phyloP scores from a whole-genome alignment of 2,888 invertebrate genomes.

The Drosophila anomalipes region DNA sequence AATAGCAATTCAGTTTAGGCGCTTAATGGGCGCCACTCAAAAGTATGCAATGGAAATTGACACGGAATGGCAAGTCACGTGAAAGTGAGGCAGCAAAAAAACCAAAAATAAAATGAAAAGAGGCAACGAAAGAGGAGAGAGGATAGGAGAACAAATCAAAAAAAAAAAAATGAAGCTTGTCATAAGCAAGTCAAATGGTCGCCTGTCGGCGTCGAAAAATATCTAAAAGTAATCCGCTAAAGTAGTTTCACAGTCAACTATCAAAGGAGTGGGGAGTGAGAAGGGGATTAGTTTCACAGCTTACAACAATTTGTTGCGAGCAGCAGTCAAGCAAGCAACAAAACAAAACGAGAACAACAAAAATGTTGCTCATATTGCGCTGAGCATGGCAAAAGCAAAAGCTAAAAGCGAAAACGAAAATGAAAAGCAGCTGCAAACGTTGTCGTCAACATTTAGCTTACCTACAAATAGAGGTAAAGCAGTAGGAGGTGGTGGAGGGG shows the following conservation, averaged over 20 bases:
- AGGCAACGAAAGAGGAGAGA: neutral
- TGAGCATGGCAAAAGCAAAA: slow-evolving; percentile 32
- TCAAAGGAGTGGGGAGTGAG: neutral
- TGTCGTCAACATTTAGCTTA: slow-evolving; percentile 78
- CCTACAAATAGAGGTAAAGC: slow-evolving; percentile 24
- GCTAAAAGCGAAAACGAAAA: slow-evolving; percentile 41
- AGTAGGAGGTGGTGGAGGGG: neutral
- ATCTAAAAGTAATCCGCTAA: slow-evolving; percentile 76
- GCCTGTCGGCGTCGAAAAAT: slow-evolving; percentile 46
- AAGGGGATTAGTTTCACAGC: slow-evolving; percentile 74
- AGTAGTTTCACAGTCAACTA: slow-evolving; percentile 60
- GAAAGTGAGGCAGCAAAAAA: slow-evolving; percentile 14
- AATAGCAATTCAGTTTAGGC: slow-evolving; percentile 27
- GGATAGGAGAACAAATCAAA: neutral
- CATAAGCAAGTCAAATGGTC: slow-evolving; percentile 57
- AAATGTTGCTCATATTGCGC: slow-evolving; percentile 73
- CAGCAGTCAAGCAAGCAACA: slow-evolving; percentile 44
- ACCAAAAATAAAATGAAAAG: neutral
- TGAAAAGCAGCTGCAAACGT: slow-evolving; percentile 71
- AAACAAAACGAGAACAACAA: slow-evolving; percentile 19
- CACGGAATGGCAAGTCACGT: slow-evolving; percentile 54
- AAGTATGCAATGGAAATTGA: slow-evolving; percentile 67
- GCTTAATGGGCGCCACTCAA: slow-evolving; percentile 62
- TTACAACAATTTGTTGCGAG: slow-evolving; percentile 77
- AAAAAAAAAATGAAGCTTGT: slow-evolving; percentile 17